Evolutionary conservation across 1,140 invertebrate species (phyloP).

Genomic region (Asobara japonica): DNA sequence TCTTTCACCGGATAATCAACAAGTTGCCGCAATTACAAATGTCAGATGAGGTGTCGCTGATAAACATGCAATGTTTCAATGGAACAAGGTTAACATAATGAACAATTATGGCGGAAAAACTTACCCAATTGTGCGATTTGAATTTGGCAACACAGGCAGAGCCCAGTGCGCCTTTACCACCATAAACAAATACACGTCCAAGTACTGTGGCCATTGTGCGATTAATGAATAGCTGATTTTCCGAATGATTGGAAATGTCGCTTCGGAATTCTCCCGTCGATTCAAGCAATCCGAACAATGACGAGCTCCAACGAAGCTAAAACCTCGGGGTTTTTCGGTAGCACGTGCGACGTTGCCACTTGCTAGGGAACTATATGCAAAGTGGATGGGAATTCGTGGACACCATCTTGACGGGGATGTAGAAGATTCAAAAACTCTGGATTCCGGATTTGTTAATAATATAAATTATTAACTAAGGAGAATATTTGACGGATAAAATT

Average conservation of each 20-base stretch:
- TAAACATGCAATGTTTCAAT: neutral
- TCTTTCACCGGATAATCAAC: constrained; percentile 6
- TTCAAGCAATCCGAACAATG: neutral
- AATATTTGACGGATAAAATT: too few species aligned
- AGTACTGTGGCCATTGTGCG: constrained; percentile 52
- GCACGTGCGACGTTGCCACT: neutral
- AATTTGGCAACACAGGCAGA: constrained; percentile 86
- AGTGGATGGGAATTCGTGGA: neutral
- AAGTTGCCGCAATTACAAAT: constrained; percentile 5
- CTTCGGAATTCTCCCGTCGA: neutral
- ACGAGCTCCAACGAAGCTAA: neutral
- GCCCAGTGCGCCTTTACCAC: constrained; percentile 94
- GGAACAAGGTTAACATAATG: neutral
- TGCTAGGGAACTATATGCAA: neutral
- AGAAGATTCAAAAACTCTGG: neutral
- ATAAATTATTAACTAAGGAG: too few species aligned
- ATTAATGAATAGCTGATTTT: neutral
- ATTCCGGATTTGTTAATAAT: neutral
- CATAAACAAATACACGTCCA: constrained; percentile 88
- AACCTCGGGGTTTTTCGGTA: neutral
- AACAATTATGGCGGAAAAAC: constrained; percentile 40
- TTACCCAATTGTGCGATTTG: constrained; percentile 89
- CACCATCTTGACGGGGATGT: neutral
- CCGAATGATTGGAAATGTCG: neutral
- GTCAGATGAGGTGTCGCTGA: neutral